Percentiles rank a stretch among this genome's conserved stretches.
Conservation (phyloP, 2,888 invertebrate species). For the Phytoseiulus persimilis region DNA sequence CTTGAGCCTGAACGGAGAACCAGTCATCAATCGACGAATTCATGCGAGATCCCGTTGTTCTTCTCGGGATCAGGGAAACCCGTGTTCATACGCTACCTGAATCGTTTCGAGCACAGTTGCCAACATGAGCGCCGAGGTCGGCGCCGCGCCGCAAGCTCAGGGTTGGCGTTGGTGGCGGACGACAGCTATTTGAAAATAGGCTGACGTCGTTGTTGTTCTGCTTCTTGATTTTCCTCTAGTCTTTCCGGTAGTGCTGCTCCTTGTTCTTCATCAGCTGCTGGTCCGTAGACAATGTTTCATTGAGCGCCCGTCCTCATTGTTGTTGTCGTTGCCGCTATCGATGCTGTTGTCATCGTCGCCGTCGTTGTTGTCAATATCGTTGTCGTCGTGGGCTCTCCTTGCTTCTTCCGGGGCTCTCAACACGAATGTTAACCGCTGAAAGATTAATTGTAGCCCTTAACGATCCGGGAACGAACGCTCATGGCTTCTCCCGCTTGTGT, state of each 20-base stretch:
- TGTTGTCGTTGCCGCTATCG: background rate
- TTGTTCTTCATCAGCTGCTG: background rate
- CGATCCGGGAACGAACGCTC: constrained; percentile 30
- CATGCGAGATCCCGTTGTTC: background rate
- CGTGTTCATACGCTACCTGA: background rate
- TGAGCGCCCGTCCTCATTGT: background rate
- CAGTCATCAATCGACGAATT: background rate
- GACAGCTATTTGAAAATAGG: background rate
- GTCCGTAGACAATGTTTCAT: background rate
- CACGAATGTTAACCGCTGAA: constrained; percentile 7
- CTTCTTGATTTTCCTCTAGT: background rate
- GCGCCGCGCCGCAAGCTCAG: too few species aligned
- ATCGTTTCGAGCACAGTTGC: background rate
- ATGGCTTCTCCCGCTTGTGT: background rate
- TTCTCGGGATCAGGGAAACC: background rate
- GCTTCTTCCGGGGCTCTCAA: background rate
- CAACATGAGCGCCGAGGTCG: background rate
- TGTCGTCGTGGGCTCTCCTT: background rate
- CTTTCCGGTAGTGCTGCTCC: background rate
- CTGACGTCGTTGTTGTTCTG: background rate
- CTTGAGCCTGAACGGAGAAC: background rate
- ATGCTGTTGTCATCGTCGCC: background rate
- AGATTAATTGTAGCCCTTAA: constrained; percentile 29
- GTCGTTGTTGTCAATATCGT: background rate
- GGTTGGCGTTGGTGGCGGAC: background rate